Percentiles rank a stretch among this genome's conserved stretches.
These are phyloP conservation scores for Tetragnatha versicolor DNA, from an alignment of 1,140 invertebrate genomes.

Conservation along the genomic window DNA sequence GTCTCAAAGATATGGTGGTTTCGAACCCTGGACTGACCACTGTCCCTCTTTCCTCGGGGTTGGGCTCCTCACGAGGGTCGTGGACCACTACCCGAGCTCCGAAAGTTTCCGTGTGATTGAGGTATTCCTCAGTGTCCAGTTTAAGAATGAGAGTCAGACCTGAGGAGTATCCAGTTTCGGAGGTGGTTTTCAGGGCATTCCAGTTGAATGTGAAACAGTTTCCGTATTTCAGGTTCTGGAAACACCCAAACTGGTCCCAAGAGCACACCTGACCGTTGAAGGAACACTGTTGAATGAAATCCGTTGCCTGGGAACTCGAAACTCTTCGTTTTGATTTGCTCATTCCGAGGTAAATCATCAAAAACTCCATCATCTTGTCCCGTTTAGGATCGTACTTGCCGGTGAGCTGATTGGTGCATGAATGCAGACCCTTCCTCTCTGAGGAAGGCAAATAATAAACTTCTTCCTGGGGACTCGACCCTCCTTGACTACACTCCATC, in stretches of 20 bases:
- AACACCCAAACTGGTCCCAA: not conserved
- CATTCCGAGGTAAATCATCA: not conserved
- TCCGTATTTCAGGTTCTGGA: not conserved
- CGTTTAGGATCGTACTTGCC: not conserved
- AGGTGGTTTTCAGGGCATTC: not conserved
- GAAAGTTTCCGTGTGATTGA: not conserved
- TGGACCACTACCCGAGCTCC: not conserved
- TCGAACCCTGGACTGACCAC: not conserved
- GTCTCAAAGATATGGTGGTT: not conserved
- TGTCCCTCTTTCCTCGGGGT: not conserved
- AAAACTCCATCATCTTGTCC: not conserved
- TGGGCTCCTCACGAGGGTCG: not conserved
- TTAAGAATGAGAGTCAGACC: constrained; percentile 6
- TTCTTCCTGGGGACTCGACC: not conserved
- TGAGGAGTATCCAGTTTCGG: not conserved
- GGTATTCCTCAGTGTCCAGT: not conserved
- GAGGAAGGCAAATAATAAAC: not conserved
- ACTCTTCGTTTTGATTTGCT: not conserved
- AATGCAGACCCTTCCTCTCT: not conserved
- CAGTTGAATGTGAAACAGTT: constrained; percentile 36
- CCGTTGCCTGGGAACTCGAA: not conserved
- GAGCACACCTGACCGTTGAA: not conserved
- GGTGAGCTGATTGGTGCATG: not conserved
- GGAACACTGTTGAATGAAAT: not conserved
- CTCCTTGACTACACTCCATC: not conserved